Percentiles rank a stretch among this genome's conserved stretches.
Evolutionary conservation across 2,113 vertebrate genomes (phyloP).

Genomic region (Notarius lentiginosus): DNA sequence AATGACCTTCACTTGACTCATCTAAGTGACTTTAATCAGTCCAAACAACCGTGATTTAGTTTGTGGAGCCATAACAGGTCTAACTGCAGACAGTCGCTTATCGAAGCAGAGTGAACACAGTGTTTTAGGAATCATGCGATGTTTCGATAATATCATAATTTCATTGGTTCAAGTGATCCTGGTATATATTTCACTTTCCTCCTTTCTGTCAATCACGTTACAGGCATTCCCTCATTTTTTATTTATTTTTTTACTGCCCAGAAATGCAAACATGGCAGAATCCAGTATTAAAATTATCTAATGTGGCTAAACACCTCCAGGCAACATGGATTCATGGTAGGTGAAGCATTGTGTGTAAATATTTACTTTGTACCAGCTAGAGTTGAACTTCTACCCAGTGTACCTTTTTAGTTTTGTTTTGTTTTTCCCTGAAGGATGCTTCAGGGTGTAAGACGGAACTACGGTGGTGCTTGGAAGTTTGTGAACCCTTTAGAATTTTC

Average conservation of each 20-base stretch:
- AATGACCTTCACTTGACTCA: conserved; percentile 7
- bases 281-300: neutral
- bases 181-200: neutral
- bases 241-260: too few relatives aligned
- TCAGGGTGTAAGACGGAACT: too few relatives aligned
- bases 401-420: neutral
- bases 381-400: neutral
- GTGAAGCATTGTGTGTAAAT: neutral
- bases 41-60: neutral
- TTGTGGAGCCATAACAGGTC: neutral
- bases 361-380: too few relatives aligned
- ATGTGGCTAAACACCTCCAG: neutral
- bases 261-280: neutral
- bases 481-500: too few relatives aligned
- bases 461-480: too few relatives aligned
- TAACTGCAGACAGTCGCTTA: neutral
- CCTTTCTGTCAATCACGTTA: neutral
- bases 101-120: neutral
- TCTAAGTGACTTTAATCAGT: neutral
- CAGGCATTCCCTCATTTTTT: neutral
- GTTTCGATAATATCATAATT: neutral
- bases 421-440: neutral
- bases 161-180: neutral
- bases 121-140: neutral
- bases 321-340: neutral